A percentile compares a stretch with the other conserved stretches of the same genome.
Conservation (phyloP, 1,140 invertebrate genomes). For the Drosophila murphyi region DNA sequence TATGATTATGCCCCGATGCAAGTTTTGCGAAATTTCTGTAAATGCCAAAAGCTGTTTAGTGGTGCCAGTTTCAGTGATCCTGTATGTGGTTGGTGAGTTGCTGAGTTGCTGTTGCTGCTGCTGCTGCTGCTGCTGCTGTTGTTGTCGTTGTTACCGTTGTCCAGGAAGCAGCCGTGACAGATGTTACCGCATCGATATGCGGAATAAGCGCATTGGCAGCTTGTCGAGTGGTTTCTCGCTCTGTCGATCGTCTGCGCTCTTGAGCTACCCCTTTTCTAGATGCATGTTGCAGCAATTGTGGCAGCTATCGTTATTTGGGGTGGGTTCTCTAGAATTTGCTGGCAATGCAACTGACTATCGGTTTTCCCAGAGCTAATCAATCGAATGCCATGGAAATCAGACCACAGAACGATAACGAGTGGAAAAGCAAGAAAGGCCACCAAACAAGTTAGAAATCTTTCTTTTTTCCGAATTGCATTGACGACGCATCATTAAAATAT, state of each 20-base stretch:
- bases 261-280: constrained; percentile 29
- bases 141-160: constrained; percentile 34
- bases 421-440: constrained; percentile 54
- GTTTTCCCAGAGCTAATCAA: constrained; percentile 66
- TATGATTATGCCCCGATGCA: constrained; percentile 16
- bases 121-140: constrained; percentile 32
- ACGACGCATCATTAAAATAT: constrained; percentile 80
- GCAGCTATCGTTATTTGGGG: constrained; percentile 34
- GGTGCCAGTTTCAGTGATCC: constrained; percentile 42
- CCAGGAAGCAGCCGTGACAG: constrained; percentile 73
- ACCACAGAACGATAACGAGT: constrained; percentile 32
- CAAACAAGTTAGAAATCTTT: constrained; percentile 79
- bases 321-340: neutral
- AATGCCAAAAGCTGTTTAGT: constrained; percentile 58
- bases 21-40: constrained; percentile 25
- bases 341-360: constrained; percentile 11
- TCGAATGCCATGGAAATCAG: constrained; percentile 57
- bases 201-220: constrained; percentile 56
- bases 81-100: neutral
- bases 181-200: constrained; percentile 70
- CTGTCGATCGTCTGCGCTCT: constrained; percentile 10
- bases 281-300: constrained; percentile 16
- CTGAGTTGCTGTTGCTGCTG: constrained; percentile 20
- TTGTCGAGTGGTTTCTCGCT: constrained; percentile 61
- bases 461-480: constrained; percentile 71